Base-by-base conservation (phyloP, 2,113 vertebrate genomes). In the Urocynchramus pylzowi region DNA sequence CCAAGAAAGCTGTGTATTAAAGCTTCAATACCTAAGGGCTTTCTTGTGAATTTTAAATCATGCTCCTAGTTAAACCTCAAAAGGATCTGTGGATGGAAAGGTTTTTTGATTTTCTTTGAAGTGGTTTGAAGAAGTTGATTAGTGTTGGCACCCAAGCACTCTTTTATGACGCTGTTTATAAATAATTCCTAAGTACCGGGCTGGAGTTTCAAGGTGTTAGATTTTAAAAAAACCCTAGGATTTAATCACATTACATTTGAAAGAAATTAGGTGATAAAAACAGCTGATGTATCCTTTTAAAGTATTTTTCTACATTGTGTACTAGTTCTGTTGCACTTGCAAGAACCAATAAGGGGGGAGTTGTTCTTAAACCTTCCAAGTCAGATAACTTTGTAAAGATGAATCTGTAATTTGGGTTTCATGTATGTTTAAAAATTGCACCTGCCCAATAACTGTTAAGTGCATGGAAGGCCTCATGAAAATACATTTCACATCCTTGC, bases 41-140 rank as follows among this genome's bases (percentile, higher is more conserved):
- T 98, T 97, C 98, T 98, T 98, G 97, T 98, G 98, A 98, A 98
- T 98, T 98, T 98, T 98, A 98, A 98, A 98, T 98, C 96, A 94
- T 90, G 98, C 97, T 98, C 97, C 97, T 98, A 96, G 98, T 98
- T 98, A 98, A 98, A 98, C 98, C 98, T 98, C 98, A 98, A 98
- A 98, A 98, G 98, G 93, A 97, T 97, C 94, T 84, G 94, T 94
- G 97, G 98, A 97, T 98, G 97, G 98, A 98, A 97, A 98, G 97
- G 97, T 96, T 98, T 97, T 97, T 96, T 98, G 97, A 97, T 97
- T 97, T 96, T 95, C 98, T 98, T 98, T 98, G 98, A 98, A 98
- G 98, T 97, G 96, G 91, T 97, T 96, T 94, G 98, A 97, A 97
- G 98, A 97, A 97, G 98, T 97, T 98, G 98, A 98, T 98, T 97